Percentiles rank a stretch among this genome's conserved stretches.
Evolutionary conservation across 2,113 vertebrate species (phyloP).

Genomic region (Agapornis roseicollis): DNA sequence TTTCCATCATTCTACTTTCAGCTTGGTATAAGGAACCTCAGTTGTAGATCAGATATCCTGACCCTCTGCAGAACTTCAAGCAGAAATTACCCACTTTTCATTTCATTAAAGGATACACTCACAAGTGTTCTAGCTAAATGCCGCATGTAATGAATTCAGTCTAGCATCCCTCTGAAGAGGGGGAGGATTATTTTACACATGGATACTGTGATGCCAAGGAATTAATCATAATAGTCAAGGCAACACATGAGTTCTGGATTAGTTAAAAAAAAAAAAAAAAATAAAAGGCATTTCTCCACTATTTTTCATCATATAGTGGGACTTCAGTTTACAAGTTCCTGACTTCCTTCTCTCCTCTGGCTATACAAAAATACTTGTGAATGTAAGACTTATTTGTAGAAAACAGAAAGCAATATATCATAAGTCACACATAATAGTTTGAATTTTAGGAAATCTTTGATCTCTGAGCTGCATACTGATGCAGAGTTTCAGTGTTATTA

Average conservation of each 20-base stretch:
- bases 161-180: not conserved
- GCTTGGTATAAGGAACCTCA: not conserved
- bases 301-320: not conserved
- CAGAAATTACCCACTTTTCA: not conserved
- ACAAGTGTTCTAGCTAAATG: not conserved
- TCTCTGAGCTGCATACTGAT: not conserved
- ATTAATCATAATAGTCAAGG: not conserved
- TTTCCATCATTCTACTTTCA: not conserved
- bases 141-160: not conserved
- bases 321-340: not conserved
- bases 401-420: not conserved
- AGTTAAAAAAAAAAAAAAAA: not conserved
- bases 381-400: not conserved
- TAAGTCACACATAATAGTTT: not conserved
- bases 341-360: not conserved
- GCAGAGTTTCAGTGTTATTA: not conserved
- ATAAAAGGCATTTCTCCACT: not conserved
- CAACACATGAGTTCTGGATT: not conserved
- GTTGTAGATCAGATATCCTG: not conserved
- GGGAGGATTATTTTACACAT: not conserved
- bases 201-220: not conserved
- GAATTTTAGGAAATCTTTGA: not conserved
- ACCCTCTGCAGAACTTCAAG: not conserved
- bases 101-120: not conserved
- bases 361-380: not conserved